A percentile compares a stretch with the other conserved stretches of the same genome.
Evolutionary conservation across 2,113 vertebrate genomes (phyloP).

Genomic region (Pan troglodytes): NHGRI_mPanTro3-v2.1_pri NC_072417.2:83059001-83059500

Average conservation of each 20-base stretch:
- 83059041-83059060: background rate
- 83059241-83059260: too few species aligned
- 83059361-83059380: background rate
- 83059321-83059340: background rate
- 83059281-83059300: background rate
- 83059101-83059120: background rate
- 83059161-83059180: rapidly evolving
- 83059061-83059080: background rate
- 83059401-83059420: background rate
- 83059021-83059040: background rate
- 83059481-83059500: background rate
- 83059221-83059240: background rate
- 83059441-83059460: background rate
- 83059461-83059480: background rate
- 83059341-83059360: background rate
- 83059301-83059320: background rate
- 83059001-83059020: background rate
- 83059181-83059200: too few species aligned
- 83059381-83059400: background rate
- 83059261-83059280: background rate
- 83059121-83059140: background rate
- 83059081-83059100: background rate
- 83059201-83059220: background rate
- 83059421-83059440: background rate
- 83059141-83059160: background rate